Conservation (phyloP, 2,888 invertebrate species). For the Coenonympha glycerion region DNA sequence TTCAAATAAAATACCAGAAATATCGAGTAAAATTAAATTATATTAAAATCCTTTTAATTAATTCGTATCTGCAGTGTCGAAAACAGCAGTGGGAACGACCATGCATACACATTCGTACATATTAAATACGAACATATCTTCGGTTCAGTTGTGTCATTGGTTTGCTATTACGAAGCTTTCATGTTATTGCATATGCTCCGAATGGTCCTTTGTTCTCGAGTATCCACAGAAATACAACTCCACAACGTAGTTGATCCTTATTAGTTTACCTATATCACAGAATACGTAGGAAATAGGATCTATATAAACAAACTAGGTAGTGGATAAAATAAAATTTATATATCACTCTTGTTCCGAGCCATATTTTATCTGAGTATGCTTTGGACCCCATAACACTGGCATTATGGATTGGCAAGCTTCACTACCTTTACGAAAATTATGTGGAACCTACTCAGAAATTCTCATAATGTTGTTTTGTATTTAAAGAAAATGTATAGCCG, state of each 20-base stretch:
- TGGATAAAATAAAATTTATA: no score
- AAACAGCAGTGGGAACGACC: not conserved
- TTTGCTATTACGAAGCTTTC: not conserved
- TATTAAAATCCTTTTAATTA: not conserved
- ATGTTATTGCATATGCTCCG: not conserved
- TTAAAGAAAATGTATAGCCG: not conserved
- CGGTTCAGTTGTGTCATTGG: not conserved
- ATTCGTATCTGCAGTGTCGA: not conserved
- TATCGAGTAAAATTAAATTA: not conserved
- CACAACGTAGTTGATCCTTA: not conserved
- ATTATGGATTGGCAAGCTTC: no score
- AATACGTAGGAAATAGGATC: no score
- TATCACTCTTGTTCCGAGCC: no score
- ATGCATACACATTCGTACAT: no score
- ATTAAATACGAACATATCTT: not conserved
- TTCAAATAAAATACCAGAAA: no score
- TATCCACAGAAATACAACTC: not conserved
- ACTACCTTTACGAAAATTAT: no score
- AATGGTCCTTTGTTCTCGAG: not conserved
- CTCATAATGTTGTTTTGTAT: no score
- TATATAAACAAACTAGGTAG: no score
- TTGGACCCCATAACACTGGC: no score
- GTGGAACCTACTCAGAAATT: no score
- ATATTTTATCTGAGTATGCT: no score
- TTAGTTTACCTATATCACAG: not conserved